Percentiles rank a stretch among this genome's conserved stretches.
Evolutionary conservation across 2,797 vertebrate species (phyloP).

Genomic region (Fratercula arctica): DNA sequence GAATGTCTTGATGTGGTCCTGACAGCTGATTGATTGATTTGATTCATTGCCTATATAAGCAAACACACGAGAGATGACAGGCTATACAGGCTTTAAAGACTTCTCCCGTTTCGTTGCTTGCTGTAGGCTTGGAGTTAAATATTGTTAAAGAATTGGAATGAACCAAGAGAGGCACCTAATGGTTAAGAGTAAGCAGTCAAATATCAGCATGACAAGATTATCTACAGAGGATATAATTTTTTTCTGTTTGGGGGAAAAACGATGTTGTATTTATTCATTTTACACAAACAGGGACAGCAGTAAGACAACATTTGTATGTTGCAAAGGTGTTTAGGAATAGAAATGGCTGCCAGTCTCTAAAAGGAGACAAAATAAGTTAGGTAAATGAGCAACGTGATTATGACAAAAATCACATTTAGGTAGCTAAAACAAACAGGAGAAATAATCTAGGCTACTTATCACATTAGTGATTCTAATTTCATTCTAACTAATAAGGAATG

Average conservation of each 20-base stretch:
- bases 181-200: not conserved
- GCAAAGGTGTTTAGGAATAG: not conserved
- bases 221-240: not conserved
- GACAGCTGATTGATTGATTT: conserved; percentile 53
- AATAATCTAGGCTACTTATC: not conserved
- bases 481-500: not conserved
- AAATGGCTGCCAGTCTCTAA: not conserved
- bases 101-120: conserved; percentile 19
- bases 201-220: not conserved
- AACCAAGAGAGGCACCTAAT: not conserved
- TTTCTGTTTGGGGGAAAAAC: not conserved
- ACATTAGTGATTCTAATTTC: not conserved
- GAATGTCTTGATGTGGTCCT: not conserved
- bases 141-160: not conserved
- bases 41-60: conserved; percentile 27
- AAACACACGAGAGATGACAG: conserved; percentile 36
- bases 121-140: conserved; percentile 32
- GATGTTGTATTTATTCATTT: not conserved
- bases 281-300: not conserved
- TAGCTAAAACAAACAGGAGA: not conserved
- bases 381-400: not conserved
- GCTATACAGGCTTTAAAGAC: conserved; percentile 8
- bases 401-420: not conserved
- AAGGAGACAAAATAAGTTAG: not conserved
- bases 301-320: not conserved